Conservation (phyloP, 2,113 vertebrate genomes). For the Struthio camelus region DNA sequence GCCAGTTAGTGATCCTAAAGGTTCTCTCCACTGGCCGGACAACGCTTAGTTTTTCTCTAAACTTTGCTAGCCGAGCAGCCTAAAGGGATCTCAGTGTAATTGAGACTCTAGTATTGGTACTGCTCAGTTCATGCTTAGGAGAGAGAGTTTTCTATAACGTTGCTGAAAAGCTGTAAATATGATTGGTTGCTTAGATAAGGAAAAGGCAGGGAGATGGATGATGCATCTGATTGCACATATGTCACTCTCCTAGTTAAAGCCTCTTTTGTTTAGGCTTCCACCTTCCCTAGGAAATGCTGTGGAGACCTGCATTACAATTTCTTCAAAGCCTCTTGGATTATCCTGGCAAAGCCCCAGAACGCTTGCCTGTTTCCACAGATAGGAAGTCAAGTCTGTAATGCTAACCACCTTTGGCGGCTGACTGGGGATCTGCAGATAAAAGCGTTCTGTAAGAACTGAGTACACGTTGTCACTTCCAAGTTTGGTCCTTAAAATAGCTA, state of each 20-base stretch:
- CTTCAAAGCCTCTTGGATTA: not conserved
- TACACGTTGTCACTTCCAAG: accelerated
- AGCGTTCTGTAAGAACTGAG: not conserved
- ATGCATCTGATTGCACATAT: accelerated
- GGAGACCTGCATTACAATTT: not conserved
- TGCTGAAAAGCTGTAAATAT: not conserved
- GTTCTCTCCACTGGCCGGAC: not conserved
- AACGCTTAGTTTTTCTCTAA: not conserved
- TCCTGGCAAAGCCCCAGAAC: not conserved
- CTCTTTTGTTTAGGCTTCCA: not conserved
- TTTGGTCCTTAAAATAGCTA: not conserved
- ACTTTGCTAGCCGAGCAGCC: not conserved
- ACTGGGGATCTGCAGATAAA: not conserved
- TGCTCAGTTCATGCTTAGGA: not conserved
- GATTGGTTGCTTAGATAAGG: not conserved
- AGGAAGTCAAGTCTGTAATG: not conserved
- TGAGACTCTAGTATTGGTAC: not conserved
- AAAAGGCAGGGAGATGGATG: not conserved
- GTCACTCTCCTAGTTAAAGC: accelerated
- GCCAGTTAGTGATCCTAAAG: not conserved
- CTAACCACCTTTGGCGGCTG: not conserved
- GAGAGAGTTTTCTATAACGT: not conserved
- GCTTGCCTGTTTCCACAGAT: accelerated
- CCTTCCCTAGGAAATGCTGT: not conserved
- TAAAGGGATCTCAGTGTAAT: not conserved